Evolutionary conservation across 2,888 invertebrate genomes (phyloP), one percentile per base, ranked within the genome.

Genomic region (Pasiphila rectangulata): DNA sequence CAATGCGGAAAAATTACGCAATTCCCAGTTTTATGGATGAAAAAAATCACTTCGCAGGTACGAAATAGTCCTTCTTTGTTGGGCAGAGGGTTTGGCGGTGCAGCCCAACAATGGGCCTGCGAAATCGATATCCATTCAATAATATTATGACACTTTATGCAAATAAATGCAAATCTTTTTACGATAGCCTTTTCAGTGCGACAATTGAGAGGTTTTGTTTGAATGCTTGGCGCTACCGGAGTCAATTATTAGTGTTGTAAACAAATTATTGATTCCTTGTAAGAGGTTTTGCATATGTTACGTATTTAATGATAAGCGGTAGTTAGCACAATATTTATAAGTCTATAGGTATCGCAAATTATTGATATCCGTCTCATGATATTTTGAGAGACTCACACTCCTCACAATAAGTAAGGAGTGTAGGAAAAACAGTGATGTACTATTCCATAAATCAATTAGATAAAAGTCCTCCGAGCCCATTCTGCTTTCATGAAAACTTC

Each of bases 1-100:
- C 79, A 86, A 86, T 83, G 83, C 84, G 72, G 84, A 85, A 86
- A 81, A 83, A 83, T 86, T 88, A 85, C 82, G 88, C 88, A 86
- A 87, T 79, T 66, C 63, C 72, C 55, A 72, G 72, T 79, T 86
- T 85, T 84, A 85, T 63, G 78, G 72, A 23, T 53, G 52, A 69
- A 77, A 81, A 85, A 83, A 65, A 61, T 53, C 57, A 79, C 79
- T 82, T 81, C 58, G 79, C 86, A 87, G 87, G 87, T 87, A 88
- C 73, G 72, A 77, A 77, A 77, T 68, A 60, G 63, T 43, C 50
- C 66, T 36, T 59, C n/a, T 61, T 79, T 79, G 75, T 80, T 63
- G 50, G 43, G 4, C 42, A 43, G 51, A 66, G 67, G 49, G 68
- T 62, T 54, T 57, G 29, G 57, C 54, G 49, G 57, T 53, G 54